These are phyloP conservation scores for Streptopelia turtur DNA, from an alignment of 2,797 vertebrate species.

Conservation along the genomic window DNA sequence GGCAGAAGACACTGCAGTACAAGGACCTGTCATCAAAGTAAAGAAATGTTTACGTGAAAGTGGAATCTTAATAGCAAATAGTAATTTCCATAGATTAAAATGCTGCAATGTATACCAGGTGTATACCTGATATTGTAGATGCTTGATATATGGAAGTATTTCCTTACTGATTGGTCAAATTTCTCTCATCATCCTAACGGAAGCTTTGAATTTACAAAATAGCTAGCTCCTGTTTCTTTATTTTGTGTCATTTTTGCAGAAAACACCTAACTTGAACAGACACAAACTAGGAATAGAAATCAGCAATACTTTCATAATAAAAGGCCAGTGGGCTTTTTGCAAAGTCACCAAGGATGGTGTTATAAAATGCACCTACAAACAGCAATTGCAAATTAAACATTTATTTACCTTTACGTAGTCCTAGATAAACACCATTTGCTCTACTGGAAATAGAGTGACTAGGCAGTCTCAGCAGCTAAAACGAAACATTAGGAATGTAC, in stretches of 20 bases:
- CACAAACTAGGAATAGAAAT: constrained; percentile 4
- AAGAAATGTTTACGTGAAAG: constrained; percentile 19
- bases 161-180: neutral
- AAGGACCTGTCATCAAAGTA: neutral
- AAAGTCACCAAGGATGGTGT: neutral
- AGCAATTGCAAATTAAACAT: neutral
- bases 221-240: neutral
- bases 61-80: constrained; percentile 16
- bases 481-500: constrained; percentile 74
- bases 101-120: neutral
- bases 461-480: neutral
- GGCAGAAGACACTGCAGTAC: neutral
- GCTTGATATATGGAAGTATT: neutral
- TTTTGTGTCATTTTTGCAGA: neutral
- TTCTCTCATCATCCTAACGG: neutral
- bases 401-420: neutral
- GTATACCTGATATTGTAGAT: neutral
- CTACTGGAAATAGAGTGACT: neutral
- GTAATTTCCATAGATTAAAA: constrained; percentile 32
- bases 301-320: neutral
- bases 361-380: neutral
- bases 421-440: neutral
- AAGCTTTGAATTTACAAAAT: constrained; percentile 33
- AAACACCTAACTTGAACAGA: neutral
- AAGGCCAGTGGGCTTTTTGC: neutral